phyloP scores from a whole-genome alignment of 2,113 vertebrate species.

The Saguinus midas region DNA sequence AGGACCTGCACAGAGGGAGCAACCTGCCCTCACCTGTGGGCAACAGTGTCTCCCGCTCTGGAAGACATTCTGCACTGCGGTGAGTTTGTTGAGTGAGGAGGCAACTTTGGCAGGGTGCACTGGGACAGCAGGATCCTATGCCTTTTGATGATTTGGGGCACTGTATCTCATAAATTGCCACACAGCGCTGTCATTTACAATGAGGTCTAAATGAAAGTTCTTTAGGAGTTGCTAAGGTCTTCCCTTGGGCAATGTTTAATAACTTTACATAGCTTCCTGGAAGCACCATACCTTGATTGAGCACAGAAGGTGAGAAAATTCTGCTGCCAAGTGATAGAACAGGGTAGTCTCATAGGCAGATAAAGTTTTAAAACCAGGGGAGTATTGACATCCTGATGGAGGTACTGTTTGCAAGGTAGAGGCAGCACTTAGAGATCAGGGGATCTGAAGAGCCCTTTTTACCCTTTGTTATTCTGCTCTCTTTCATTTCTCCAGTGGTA shows the following conservation, averaged over 20 bases:
- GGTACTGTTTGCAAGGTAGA: neutral
- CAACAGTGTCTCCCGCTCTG: slow-evolving; percentile 88
- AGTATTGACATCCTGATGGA: neutral
- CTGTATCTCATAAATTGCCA: neutral
- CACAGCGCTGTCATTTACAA: neutral
- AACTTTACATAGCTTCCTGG: neutral
- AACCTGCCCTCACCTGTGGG: slow-evolving; percentile 91
- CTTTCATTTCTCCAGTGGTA: neutral
- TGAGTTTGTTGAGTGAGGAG: slow-evolving; percentile 67
- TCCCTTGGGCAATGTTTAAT: neutral
- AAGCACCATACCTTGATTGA: neutral
- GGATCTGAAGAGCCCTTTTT: neutral
- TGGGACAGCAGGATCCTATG: neutral
- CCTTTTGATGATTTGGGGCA: neutral
- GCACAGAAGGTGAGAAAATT: neutral
- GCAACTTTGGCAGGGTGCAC: rapidly evolving
- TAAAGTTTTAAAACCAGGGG: neutral
- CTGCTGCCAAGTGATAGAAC: neutral
- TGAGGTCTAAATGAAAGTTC: neutral
- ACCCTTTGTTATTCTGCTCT: neutral
- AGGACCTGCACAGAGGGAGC: slow-evolving; percentile 93
- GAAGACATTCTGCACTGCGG: slow-evolving; percentile 93
- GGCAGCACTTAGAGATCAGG: neutral
- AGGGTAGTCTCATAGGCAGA: neutral
- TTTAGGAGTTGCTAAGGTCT: neutral